Percentiles rank a stretch among this genome's conserved stretches.
Conservation (phyloP, 2,797 vertebrate genomes). For the Amblyraja radiata region DNA sequence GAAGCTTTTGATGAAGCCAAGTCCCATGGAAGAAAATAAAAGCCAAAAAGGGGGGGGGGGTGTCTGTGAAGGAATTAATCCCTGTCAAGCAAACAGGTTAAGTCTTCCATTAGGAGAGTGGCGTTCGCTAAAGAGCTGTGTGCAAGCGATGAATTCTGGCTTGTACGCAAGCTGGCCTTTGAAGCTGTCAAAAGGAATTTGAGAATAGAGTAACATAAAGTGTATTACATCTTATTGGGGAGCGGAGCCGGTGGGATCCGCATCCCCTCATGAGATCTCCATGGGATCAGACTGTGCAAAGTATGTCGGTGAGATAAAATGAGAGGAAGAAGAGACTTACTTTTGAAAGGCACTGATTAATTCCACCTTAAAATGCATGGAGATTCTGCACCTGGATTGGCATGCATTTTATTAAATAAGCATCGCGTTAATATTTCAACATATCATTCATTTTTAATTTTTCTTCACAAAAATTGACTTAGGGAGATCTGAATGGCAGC, state of each 20-base stretch:
- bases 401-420: conserved; percentile 25
- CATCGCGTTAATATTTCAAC: conserved; percentile 7
- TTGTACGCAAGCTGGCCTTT: not conserved
- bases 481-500: not conserved
- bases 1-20: no score
- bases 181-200: not conserved
- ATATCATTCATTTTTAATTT: conserved; percentile 24
- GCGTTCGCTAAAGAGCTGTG: not conserved
- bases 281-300: not conserved
- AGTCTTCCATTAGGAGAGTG: not conserved
- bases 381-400: not conserved
- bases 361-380: not conserved
- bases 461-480: not conserved
- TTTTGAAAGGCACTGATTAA: conserved; percentile 19
- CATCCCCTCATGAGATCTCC: not conserved
- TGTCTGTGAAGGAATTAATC: not conserved
- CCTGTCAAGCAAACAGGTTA: not conserved
- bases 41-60: no score
- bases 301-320: not conserved
- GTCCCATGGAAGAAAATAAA: no score
- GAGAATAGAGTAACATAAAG: not conserved
- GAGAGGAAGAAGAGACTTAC: not conserved
- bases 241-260: not conserved
- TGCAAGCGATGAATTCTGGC: not conserved
- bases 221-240: not conserved